Percentiles rank a stretch among this genome's conserved stretches.
phyloP scores from a whole-genome alignment of 2,797 vertebrate species.

The Pangasius larnaudii region DNA sequence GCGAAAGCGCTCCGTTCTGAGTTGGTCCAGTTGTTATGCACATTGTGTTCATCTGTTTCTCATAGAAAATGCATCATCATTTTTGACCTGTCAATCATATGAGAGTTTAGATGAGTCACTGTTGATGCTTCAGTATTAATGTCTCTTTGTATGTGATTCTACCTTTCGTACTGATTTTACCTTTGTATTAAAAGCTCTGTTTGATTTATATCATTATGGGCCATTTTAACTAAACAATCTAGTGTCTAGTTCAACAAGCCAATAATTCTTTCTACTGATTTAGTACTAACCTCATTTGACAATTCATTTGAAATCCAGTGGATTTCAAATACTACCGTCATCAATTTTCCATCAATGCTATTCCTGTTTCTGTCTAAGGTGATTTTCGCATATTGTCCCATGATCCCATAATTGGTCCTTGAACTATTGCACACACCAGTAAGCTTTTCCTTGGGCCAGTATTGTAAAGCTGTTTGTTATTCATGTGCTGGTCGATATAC shows the following conservation, averaged over 20 bases:
- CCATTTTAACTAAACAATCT: background rate
- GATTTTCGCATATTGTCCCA: slow-evolving; percentile 6
- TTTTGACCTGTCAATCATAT: slow-evolving; percentile 10
- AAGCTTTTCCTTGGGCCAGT: background rate
- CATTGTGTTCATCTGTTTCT: slow-evolving; percentile 8
- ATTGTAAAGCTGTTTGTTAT: slow-evolving; percentile 45
- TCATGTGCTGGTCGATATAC: slow-evolving; percentile 50
- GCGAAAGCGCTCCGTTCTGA: background rate
- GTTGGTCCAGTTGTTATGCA: background rate
- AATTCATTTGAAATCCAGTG: background rate
- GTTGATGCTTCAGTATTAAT: slow-evolving; percentile 13
- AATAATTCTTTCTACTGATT: background rate
- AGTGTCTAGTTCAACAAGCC: background rate
- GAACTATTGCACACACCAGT: slow-evolving; percentile 20
- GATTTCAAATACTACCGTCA: background rate
- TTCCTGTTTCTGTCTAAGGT: slow-evolving; percentile 23
- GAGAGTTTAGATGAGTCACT: slow-evolving; percentile 8
- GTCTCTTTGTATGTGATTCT: too few relatives aligned
- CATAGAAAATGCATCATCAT: slow-evolving; percentile 22
- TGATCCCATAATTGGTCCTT: slow-evolving; percentile 19
- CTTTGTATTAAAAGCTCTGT: background rate
- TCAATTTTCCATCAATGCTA: background rate
- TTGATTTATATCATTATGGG: background rate
- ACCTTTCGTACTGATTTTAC: background rate
- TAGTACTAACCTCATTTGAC: background rate